These are phyloP conservation scores for Dichetophora obliterata DNA, from an alignment of 2,888 invertebrate species.

Conservation along the genomic window DNA sequence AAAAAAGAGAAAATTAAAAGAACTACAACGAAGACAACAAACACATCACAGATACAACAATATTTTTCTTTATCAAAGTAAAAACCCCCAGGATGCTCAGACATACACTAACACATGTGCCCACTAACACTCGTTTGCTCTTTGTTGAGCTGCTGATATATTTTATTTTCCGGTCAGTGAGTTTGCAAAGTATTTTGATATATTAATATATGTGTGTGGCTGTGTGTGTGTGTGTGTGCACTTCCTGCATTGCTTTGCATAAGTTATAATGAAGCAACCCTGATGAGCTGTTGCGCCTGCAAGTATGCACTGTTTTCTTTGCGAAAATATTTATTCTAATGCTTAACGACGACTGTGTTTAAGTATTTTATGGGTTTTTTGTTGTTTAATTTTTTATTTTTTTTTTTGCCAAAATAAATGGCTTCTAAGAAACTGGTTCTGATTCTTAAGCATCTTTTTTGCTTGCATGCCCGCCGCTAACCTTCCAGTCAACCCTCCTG, in stretches of 20 bases:
- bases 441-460: not conserved
- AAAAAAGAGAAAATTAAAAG: not conserved
- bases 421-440: not conserved
- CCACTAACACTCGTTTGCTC: not conserved
- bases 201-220: no score
- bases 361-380: not conserved
- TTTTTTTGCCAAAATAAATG: not conserved
- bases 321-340: constrained; percentile 22
- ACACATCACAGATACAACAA: not conserved
- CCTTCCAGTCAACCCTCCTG: not conserved
- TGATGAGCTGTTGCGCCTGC: constrained; percentile 34
- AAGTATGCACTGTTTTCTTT: constrained; percentile 36
- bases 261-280: constrained; percentile 14
- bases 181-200: constrained; percentile 10
- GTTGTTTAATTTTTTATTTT: not conserved
- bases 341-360: not conserved
- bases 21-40: constrained; percentile 6
- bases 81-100: not conserved
- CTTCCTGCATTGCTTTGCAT: constrained; percentile 30
- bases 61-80: not conserved
- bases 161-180: constrained; percentile 59
- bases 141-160: constrained; percentile 36
- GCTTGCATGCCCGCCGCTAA: not conserved
- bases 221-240: not conserved
- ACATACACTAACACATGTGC: not conserved